phyloP scores from a whole-genome alignment of 2,888 invertebrate genomes.

The Drosophila fungiperda region DNA sequence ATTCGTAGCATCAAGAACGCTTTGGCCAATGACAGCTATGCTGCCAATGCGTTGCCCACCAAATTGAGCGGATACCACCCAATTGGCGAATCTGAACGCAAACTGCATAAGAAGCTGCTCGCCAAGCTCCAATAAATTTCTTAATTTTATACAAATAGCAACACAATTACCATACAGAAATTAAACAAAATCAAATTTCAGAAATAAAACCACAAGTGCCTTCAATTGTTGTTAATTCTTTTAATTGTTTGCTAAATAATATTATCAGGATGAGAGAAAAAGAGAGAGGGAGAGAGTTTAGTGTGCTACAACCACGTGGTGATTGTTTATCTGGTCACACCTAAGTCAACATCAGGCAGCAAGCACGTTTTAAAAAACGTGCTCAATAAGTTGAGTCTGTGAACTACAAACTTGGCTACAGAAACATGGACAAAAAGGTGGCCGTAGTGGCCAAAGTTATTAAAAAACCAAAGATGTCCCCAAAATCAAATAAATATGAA shows the following conservation, averaged over 20 bases:
- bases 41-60: background rate
- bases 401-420: background rate
- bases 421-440: background rate
- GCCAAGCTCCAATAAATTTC: constrained; percentile 6
- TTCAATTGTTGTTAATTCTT: background rate
- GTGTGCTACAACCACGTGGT: background rate
- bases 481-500: background rate
- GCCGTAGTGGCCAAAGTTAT: background rate
- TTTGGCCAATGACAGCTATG: background rate
- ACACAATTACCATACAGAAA: background rate
- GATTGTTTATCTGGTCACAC: background rate
- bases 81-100: constrained; percentile 8
- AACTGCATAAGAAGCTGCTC: constrained; percentile 17
- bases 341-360: background rate
- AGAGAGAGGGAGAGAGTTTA: background rate
- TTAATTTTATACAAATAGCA: background rate
- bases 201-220: background rate
- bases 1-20: constrained; percentile 3
- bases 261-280: too few relatives aligned
- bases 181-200: background rate
- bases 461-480: background rate
- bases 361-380: background rate
- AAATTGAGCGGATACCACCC: constrained; percentile 1
- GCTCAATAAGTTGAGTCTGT: background rate
- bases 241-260: background rate